These are phyloP conservation scores for Beroe forskalii DNA, from an alignment of 37 sponge, comb jelly and placozoan species.

Conservation along the genomic window DNA sequence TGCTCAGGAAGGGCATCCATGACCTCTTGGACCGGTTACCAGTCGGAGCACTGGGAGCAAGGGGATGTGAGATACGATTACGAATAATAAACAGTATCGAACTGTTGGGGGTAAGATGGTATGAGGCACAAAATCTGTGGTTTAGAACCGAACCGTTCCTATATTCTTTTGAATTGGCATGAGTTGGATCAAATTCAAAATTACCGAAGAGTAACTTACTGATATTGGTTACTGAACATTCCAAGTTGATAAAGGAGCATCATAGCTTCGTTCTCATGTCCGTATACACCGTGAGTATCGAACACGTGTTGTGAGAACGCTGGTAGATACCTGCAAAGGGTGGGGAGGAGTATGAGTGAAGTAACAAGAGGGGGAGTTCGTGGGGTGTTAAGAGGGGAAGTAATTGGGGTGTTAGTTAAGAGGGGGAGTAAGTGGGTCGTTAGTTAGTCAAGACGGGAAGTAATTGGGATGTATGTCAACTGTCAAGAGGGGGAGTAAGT, in stretches of 20 bases:
- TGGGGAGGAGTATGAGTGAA: too few relatives aligned
- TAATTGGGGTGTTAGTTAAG: slow-evolving; percentile 70
- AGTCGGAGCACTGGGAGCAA: background rate
- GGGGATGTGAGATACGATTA: background rate
- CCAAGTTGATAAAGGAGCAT: slow-evolving; percentile 9
- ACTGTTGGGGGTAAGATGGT: too few relatives aligned
- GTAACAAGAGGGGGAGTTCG: too few relatives aligned
- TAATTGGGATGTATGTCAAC: slow-evolving; percentile 64
- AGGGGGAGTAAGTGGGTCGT: slow-evolving; percentile 83
- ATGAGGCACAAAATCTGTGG: too few relatives aligned
- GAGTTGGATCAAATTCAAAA: too few relatives aligned
- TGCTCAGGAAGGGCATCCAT: background rate
- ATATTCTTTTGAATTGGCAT: too few relatives aligned
- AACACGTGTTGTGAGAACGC: background rate
- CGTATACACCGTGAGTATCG: background rate
- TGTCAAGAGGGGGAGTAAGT: too few relatives aligned
- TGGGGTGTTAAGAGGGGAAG: slow-evolving; percentile 81
- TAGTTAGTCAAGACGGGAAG: slow-evolving; percentile 76
- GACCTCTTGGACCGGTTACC: background rate
- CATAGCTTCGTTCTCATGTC: slow-evolving; percentile 9
- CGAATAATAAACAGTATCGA: too few relatives aligned
- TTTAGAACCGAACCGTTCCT: too few relatives aligned
- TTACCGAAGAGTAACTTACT: too few relatives aligned
- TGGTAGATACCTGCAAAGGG: background rate
- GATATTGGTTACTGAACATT: slow-evolving; percentile 36